Percentiles rank a stretch among this genome's conserved stretches.
Evolutionary conservation across 2,888 invertebrate species (phyloP).

Genomic region (Isotomurus palustris): DNA sequence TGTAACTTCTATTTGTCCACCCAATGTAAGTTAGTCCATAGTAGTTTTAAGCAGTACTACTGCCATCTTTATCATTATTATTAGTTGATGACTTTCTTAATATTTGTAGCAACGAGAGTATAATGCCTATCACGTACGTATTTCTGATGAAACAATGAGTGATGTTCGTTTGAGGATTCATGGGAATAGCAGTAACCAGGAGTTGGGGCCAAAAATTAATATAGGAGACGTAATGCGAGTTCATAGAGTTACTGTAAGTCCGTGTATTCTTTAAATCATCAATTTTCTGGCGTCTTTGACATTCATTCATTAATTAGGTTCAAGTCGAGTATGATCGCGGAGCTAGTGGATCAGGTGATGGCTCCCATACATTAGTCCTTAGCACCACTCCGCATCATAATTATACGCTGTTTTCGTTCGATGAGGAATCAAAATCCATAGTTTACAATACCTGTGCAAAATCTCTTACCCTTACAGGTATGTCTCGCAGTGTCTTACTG

Average conservation of each 20-base stretch:
- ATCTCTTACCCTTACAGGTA: constrained; percentile 3
- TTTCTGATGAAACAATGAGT: constrained; percentile 19
- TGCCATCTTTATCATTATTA: not conserved
- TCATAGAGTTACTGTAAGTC: constrained; percentile 19
- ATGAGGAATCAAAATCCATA: constrained; percentile 4
- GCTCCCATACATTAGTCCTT: constrained; percentile 16
- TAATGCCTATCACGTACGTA: constrained; percentile 10
- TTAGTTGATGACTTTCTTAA: not conserved
- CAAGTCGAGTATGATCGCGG: constrained; percentile 21
- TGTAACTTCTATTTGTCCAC: constrained; percentile 3
- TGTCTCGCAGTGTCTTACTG: too few relatives aligned
- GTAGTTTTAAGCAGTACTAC: not conserved
- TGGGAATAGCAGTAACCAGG: not conserved
- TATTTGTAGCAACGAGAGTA: constrained; percentile 2
- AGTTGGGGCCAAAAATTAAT: constrained; percentile 11
- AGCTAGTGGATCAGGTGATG: constrained; percentile 1
- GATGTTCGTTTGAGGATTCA: constrained; percentile 15
- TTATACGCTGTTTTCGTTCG: constrained; percentile 15
- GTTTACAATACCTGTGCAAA: constrained; percentile 17
- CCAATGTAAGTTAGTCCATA: constrained; percentile 3
- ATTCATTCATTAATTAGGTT: constrained; percentile 7
- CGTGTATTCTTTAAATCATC: not conserved
- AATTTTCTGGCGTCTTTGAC: not conserved
- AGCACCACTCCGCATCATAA: constrained; percentile 19
- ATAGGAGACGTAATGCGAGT: constrained; percentile 21